These are phyloP conservation scores for Crepidodera aurea DNA, from an alignment of 2,888 invertebrate species.

Conservation along the genomic window DNA sequence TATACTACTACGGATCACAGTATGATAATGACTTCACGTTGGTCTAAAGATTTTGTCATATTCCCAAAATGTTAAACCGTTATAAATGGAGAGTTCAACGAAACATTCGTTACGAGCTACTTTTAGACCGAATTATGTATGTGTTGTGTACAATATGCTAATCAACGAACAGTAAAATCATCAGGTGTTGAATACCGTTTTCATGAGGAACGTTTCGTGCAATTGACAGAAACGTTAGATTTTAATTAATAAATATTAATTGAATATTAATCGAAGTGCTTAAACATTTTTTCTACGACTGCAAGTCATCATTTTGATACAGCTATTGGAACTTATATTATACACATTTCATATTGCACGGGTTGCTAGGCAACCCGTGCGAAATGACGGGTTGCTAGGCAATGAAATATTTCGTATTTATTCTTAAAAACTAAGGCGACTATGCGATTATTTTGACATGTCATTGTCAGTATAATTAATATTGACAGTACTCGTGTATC, in stretches of 20 bases:
- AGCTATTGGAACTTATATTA: no score
- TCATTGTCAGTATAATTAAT: no score
- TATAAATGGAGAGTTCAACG: slow-evolving; percentile 2
- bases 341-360: no score
- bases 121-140: slow-evolving; percentile 3
- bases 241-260: background rate
- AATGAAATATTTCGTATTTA: no score
- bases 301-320: no score
- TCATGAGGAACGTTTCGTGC: background rate
- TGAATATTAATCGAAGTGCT: background rate
- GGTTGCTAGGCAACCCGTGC: no score
- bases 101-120: slow-evolving; percentile 17
- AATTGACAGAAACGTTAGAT: slow-evolving; percentile 4
- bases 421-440: no score
- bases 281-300: background rate
- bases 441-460: no score
- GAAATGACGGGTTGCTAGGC: no score
- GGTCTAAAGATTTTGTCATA: background rate
- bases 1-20: no score
- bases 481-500: no score
- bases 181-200: slow-evolving; percentile 7
- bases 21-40: background rate
- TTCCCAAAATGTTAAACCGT: slow-evolving; percentile 11
- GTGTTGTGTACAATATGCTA: slow-evolving; percentile 4
- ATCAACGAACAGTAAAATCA: slow-evolving; percentile 11